Percentiles rank a stretch among this genome's conserved stretches.
Evolutionary conservation across 2,797 vertebrate species (phyloP).

Genomic region (Psittacula echo): DNA sequence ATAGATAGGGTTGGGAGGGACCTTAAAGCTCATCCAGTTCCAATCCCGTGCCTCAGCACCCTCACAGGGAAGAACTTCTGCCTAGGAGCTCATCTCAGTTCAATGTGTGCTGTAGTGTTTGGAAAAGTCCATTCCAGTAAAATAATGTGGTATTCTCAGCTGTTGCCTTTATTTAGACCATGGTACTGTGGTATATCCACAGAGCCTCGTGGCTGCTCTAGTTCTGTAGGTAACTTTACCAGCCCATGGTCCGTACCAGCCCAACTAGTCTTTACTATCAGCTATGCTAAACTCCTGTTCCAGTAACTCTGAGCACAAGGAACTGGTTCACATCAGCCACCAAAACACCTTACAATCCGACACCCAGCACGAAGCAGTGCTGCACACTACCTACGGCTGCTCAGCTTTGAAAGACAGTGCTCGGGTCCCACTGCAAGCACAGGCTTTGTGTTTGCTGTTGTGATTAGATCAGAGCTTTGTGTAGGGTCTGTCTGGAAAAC

Average conservation of each 20-base stretch:
- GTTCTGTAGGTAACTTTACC: background rate
- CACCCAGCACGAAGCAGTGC: background rate
- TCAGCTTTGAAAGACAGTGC: background rate
- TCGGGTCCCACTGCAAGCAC: background rate
- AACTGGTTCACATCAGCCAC: background rate
- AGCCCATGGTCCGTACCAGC: background rate
- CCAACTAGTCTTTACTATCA: background rate
- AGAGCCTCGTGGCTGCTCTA: background rate
- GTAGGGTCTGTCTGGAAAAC: background rate
- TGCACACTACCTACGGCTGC: background rate
- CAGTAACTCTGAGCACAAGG: background rate
- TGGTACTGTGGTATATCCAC: background rate
- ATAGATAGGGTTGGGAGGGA: background rate
- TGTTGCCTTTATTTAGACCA: background rate
- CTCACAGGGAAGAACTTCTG: background rate
- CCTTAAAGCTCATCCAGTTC: too few species aligned
- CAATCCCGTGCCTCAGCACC: background rate
- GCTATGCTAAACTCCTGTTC: fast-evolving
- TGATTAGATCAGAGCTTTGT: background rate
- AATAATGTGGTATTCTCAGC: background rate
- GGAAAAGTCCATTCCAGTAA: background rate
- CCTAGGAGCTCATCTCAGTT: background rate
- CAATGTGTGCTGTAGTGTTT: background rate
- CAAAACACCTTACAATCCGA: background rate
- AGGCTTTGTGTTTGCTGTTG: background rate